Conservation (phyloP, 2,797 vertebrate species). For the Epinephelus malabaricus region DNA sequence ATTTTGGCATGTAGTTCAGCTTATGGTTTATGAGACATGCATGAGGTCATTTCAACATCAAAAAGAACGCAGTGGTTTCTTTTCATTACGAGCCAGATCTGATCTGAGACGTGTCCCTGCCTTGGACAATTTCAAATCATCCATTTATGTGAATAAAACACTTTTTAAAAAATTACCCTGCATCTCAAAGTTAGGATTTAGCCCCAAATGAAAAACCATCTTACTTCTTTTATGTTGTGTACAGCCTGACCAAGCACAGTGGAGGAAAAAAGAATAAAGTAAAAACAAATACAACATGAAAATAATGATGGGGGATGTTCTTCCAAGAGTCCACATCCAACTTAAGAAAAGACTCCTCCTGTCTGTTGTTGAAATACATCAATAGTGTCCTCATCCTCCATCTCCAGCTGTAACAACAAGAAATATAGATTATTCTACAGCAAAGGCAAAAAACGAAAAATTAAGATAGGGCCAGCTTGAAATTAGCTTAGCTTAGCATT, state of each 20-base stretch:
- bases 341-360: conserved; percentile 86
- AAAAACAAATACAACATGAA: conserved; percentile 64
- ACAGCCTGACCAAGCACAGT: conserved; percentile 47
- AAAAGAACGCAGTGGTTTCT: background rate
- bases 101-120: conserved; percentile 44
- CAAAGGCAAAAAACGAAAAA: background rate
- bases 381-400: conserved; percentile 95
- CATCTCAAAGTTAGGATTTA: conserved; percentile 53
- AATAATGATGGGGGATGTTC: conserved; percentile 55
- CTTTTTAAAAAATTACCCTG: conserved; percentile 40
- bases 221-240: conserved; percentile 38
- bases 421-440: background rate
- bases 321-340: conserved; percentile 60
- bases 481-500: background rate
- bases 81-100: conserved; percentile 40
- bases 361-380: conserved; percentile 98
- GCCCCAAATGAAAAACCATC: conserved; percentile 37
- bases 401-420: conserved; percentile 89
- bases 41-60: conserved; percentile 47
- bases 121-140: conserved; percentile 52
- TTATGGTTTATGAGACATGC: conserved; percentile 52
- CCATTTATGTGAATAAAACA: conserved; percentile 50
- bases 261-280: background rate
- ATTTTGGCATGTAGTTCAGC: conserved; percentile 59
- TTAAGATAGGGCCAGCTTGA: background rate